A percentile compares a stretch with the other conserved stretches of the same genome.
These are phyloP conservation scores for Tetramorium alpestre DNA, from an alignment of 1,140 invertebrate species.

Conservation along the genomic window DNA sequence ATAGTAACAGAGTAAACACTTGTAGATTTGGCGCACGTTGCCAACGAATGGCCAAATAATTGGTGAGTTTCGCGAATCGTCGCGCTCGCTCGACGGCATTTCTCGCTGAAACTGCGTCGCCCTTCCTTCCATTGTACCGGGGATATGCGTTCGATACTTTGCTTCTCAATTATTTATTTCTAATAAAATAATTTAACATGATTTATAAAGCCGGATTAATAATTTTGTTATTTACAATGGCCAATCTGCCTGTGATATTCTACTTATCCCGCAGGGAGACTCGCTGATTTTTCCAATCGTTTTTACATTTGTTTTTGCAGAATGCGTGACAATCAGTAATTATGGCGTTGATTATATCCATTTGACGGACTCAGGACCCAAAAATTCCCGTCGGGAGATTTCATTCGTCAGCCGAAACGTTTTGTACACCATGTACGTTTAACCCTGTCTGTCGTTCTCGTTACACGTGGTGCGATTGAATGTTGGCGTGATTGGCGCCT, in stretches of 20 bases:
- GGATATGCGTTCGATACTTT: conserved; percentile 5
- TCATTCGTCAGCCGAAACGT: conserved; percentile 26
- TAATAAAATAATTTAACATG: not conserved
- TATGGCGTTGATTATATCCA: conserved; percentile 42
- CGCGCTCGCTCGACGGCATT: conserved; percentile 69
- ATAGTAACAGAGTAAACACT: conserved; percentile 80
- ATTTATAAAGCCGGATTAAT: not conserved
- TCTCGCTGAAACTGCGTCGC: conserved; percentile 45
- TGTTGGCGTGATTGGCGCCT: conserved; percentile 84
- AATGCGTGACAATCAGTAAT: conserved; percentile 43
- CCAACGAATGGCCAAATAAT: conserved; percentile 84
- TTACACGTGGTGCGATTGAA: conserved; percentile 79
- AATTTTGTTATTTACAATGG: not conserved
- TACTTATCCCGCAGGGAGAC: not conserved
- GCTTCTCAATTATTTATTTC: conserved; percentile 8
- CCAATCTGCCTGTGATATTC: not conserved
- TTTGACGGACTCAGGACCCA: conserved; percentile 14
- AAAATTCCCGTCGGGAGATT: conserved; percentile 18
- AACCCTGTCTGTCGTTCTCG: conserved; percentile 70
- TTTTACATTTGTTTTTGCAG: conserved; percentile 15
- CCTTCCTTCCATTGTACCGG: conserved; percentile 21
- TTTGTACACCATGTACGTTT: conserved; percentile 60
- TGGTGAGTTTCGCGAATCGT: conserved; percentile 82
- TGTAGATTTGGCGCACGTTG: conserved; percentile 85
- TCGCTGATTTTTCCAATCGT: not conserved